A percentile compares a stretch with the other conserved stretches of the same genome.
Conservation (phyloP, 2,797 vertebrate species). For the Phrynocephalus vlangalii region DNA sequence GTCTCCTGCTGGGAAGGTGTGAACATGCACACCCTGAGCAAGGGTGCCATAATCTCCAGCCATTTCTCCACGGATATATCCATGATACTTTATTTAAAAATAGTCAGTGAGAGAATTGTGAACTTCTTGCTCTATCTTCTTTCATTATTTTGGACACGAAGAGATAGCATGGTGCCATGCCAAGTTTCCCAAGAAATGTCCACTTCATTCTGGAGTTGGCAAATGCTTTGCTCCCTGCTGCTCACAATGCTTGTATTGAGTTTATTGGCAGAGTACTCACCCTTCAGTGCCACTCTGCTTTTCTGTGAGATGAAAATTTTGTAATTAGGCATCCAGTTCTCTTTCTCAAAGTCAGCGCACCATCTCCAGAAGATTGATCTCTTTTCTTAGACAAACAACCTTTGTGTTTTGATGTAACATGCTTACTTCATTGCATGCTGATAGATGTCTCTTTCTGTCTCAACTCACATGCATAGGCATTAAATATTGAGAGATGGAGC, state of each 20-base stretch:
- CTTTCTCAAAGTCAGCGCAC: background rate
- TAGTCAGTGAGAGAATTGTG: background rate
- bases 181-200: background rate
- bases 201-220: background rate
- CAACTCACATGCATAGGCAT: background rate
- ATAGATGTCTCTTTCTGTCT: background rate
- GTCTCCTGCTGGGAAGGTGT: no score
- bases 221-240: background rate
- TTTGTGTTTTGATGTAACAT: background rate
- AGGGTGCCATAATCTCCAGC: no score
- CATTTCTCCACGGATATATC: no score
- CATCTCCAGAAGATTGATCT: no score
- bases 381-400: background rate
- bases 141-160: background rate
- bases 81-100: background rate
- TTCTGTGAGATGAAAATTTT: background rate
- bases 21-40: no score
- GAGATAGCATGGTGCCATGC: background rate
- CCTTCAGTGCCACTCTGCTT: background rate
- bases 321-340: background rate
- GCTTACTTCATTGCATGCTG: background rate
- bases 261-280: background rate
- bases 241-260: background rate
- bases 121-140: background rate
- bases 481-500: background rate